Percentiles rank a stretch among this genome's conserved stretches.
These are phyloP conservation scores for Oncorhynchus clarkii DNA, from an alignment of 2,113 vertebrate species.

Conservation along the genomic window DNA sequence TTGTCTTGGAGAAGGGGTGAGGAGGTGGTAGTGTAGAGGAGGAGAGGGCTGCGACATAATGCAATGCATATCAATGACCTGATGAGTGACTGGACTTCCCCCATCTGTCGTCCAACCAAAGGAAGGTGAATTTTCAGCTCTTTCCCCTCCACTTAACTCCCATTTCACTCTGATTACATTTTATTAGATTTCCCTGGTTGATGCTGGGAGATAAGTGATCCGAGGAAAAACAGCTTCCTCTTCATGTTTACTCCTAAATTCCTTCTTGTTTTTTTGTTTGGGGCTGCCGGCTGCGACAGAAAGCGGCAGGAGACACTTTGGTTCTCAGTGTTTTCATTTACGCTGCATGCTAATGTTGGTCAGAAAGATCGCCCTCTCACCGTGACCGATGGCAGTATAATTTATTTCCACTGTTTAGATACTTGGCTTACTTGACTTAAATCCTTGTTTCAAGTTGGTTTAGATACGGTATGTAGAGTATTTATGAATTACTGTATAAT, in stretches of 20 bases:
- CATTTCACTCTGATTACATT: conserved; percentile 73
- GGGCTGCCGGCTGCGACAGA: too few relatives aligned
- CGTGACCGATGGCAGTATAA: too few relatives aligned
- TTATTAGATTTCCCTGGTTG: conserved; percentile 66
- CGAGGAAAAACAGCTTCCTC: conserved; percentile 35
- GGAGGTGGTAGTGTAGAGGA: conserved; percentile 23
- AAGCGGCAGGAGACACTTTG: too few relatives aligned
- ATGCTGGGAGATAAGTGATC: conserved; percentile 47
- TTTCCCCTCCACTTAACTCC: conserved; percentile 75
- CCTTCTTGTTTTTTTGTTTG: not conserved
- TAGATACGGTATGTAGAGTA: too few relatives aligned
- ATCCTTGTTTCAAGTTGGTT: too few relatives aligned
- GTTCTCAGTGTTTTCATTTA: conserved; percentile 42
- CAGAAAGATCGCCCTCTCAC: too few relatives aligned
- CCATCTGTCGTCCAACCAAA: conserved; percentile 48
- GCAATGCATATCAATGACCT: conserved; percentile 76
- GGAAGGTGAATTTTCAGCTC: conserved; percentile 76
- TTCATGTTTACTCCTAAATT: conserved; percentile 24
- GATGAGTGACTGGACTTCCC: conserved; percentile 25
- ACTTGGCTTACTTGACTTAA: too few relatives aligned
- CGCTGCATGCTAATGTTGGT: too few relatives aligned
- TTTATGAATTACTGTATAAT: too few relatives aligned
- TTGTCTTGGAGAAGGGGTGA: conserved; percentile 59
- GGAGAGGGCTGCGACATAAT: conserved; percentile 47
- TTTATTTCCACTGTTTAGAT: too few relatives aligned